Evolutionary conservation across 2,113 vertebrate species (phyloP).

Genomic region (Takifugu bimaculatus): DNA sequence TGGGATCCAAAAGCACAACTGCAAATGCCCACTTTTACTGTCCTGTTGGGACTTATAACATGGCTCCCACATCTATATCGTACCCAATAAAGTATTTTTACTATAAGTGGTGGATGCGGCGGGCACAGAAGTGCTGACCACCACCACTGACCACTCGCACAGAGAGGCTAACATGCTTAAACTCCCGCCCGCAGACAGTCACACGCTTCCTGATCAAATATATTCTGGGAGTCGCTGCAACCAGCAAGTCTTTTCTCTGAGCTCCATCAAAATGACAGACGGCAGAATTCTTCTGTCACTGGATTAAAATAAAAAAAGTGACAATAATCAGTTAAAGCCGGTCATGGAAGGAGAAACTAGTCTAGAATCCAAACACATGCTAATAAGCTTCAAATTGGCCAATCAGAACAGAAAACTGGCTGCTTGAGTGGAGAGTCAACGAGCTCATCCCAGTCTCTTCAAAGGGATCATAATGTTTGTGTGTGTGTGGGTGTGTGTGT

Average conservation of each 20-base stretch:
- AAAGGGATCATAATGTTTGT: conserved; percentile 1
- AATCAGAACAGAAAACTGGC: conserved; percentile 35
- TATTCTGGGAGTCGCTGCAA: conserved; percentile 31
- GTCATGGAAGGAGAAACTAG: neutral
- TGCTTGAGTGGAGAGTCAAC: conserved; percentile 20
- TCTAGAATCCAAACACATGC: neutral
- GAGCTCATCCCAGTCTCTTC: conserved; percentile 48
- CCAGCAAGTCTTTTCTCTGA: conserved; percentile 19
- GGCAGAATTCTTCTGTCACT: conserved; percentile 54
- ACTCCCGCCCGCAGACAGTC: conserved; percentile 11
- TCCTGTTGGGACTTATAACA: conserved; percentile 43
- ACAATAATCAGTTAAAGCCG: neutral
- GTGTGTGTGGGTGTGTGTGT: no score
- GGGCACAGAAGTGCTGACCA: conserved; percentile 30
- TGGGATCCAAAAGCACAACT: neutral
- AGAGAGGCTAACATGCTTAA: neutral
- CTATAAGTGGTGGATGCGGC: conserved; percentile 47
- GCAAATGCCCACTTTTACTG: conserved; percentile 12
- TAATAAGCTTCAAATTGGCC: conserved; percentile 31
- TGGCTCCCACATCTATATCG: conserved; percentile 41
- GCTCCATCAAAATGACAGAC: conserved; percentile 49
- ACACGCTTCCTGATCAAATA: conserved; percentile 40
- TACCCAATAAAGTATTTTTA: conserved; percentile 61
- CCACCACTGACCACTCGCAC: conserved; percentile 26
- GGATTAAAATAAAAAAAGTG: conserved; percentile 17